Evolutionary conservation across 2,797 vertebrate genomes (phyloP).

Genomic region (Acanthiza pusilla): DNA sequence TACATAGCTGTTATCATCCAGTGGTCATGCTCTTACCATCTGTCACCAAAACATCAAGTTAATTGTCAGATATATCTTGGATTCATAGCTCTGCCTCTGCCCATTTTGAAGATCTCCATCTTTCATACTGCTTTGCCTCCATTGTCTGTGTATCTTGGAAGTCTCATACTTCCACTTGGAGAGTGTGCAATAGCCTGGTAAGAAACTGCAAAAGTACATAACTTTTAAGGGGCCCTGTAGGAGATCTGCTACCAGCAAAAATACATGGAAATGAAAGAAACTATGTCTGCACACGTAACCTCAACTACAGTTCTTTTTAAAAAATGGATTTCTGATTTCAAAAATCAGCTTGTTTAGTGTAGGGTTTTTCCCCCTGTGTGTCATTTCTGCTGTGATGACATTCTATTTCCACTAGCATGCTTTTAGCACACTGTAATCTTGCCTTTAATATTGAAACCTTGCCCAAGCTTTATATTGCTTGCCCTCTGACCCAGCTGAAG

Average conservation of each 20-base stretch:
- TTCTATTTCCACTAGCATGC: background rate
- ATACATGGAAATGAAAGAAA: background rate
- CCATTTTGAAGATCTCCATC: background rate
- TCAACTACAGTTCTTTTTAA: background rate
- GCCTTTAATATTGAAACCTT: background rate
- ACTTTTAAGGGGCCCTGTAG: background rate
- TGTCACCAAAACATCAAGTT: background rate
- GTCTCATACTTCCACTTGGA: background rate
- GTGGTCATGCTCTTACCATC: background rate
- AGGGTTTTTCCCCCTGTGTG: rapidly evolving
- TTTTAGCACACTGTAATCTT: background rate
- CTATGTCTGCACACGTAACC: background rate
- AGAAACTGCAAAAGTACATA: background rate
- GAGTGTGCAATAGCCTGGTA: background rate
- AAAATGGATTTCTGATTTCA: background rate
- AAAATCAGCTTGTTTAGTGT: background rate
- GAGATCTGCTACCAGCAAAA: background rate
- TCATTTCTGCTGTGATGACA: background rate
- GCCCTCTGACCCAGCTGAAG: background rate
- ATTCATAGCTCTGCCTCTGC: background rate
- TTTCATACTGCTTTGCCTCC: background rate
- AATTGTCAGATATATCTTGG: background rate
- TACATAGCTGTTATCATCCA: background rate
- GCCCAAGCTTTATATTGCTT: background rate
- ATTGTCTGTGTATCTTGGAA: background rate